Percentiles rank a stretch among this genome's conserved stretches.
phyloP scores from a whole-genome alignment of 2,888 invertebrate species.

The Cephonodes hylas region DNA sequence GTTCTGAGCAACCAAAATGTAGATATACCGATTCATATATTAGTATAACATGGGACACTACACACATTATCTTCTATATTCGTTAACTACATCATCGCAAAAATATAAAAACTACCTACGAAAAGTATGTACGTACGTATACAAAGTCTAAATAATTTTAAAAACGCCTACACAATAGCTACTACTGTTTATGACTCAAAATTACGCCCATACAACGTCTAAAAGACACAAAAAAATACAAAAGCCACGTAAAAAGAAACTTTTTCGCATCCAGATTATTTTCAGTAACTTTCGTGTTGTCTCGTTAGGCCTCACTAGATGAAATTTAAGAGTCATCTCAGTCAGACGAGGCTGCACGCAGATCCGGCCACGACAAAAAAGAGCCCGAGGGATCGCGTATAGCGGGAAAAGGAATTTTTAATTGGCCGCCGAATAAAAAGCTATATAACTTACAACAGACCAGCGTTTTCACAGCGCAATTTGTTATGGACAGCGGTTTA shows the following conservation, averaged over 20 bases:
- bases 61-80: no score
- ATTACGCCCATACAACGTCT: background rate
- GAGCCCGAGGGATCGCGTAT: slow-evolving; percentile 52
- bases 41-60: no score
- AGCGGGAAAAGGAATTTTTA: slow-evolving; percentile 67
- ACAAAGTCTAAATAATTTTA: background rate
- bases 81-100: no score
- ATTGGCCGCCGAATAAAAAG: slow-evolving; percentile 70
- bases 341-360: slow-evolving; percentile 48
- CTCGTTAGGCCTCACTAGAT: slow-evolving; percentile 62
- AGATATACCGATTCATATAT: no score
- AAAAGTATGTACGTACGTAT: background rate
- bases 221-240: background rate
- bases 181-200: background rate
- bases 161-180: background rate
- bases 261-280: slow-evolving; percentile 7
- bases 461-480: slow-evolving; percentile 41
- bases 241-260: background rate
- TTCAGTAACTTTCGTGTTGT: slow-evolving; percentile 36
- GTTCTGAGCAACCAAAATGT: no score
- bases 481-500: slow-evolving; percentile 36
- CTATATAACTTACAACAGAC: slow-evolving; percentile 53
- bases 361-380: slow-evolving; percentile 65
- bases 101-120: background rate
- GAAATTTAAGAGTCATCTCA: slow-evolving; percentile 66